Evolutionary conservation across 2,888 invertebrate species (phyloP), one percentile per base, ranked within the genome.

Genomic region (Drosophila yooni): DNA sequence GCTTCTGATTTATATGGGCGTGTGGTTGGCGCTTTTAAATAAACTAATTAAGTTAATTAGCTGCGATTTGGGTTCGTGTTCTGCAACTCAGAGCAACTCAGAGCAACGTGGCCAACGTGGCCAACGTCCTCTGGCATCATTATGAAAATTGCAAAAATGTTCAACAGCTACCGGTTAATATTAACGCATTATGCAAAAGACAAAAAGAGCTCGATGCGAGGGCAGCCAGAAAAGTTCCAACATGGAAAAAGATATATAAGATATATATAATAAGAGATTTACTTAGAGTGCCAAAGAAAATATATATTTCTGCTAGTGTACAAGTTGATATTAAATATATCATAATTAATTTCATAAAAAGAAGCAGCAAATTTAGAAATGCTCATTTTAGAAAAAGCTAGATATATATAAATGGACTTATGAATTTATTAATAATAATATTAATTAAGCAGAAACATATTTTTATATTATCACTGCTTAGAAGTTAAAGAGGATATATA

Each of bases 31-130:
- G 58, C 68, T 76, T 73, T 76, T 75, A 80, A 83, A 83, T 82
- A 76, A 82, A 89, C 88, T 88, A 83, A 89, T 88, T 88, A 88
- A 83, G 57, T 81, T 88, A 88, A 88, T 88, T 85, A 88, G 83
- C 88, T 82, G 67, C 74, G 81, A 89, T 89, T 89, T 89, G 79
- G 65, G 46, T 60, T 15, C 71, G 43, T 63, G 61, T 46, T 62
- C 57, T 50, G 43, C 50, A 43, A 15, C 15, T 46, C 46, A 25
- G 21, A 46, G 46, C 46, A 46, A 25, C 21, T 38, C 60, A 54
- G 43, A 51, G 52, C 59, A 57, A 67, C 70, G 43, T 48, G 36
- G 18, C 46, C 59, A 54, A 34, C 74, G 40, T 31, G 31, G 33
- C 46, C 59, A 50, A 34, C 74, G 40, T 52, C 59, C 59, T 66